Conservation (phyloP, 2,113 vertebrate genomes). For the Collichthys lucidus region DNA sequence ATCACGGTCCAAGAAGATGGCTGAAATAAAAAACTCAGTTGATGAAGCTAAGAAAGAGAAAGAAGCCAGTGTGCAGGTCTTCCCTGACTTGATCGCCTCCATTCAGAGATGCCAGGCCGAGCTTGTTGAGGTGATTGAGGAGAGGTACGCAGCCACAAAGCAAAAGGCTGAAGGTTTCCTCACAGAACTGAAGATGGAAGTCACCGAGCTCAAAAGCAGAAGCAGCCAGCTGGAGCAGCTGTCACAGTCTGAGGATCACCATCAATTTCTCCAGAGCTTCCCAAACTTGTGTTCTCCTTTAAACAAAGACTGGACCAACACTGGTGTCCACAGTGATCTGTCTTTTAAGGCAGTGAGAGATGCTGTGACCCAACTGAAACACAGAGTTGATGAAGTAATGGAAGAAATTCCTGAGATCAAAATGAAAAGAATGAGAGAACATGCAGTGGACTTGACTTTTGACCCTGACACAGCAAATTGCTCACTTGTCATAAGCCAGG, state of each 20-base stretch:
- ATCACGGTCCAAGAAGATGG: conserved; percentile 20
- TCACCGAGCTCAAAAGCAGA: conserved; percentile 32
- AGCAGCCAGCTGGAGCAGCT: conserved; percentile 40
- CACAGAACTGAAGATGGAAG: conserved; percentile 41
- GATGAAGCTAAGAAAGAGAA: conserved; percentile 21
- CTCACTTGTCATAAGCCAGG: conserved; percentile 32
- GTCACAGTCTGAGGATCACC: conserved; percentile 47
- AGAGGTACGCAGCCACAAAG: conserved; percentile 25
- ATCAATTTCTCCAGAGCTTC: conserved; percentile 44
- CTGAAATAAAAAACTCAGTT: conserved; percentile 1
- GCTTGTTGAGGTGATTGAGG: conserved; percentile 19
- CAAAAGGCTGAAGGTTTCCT: conserved; percentile 34
- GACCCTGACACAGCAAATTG: conserved; percentile 47
- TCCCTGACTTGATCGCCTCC: no score
- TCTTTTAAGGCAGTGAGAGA: neutral
- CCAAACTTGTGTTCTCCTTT: neutral
- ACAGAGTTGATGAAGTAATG: neutral
- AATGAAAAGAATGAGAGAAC: conserved; percentile 35
- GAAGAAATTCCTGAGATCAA: conserved; percentile 30
- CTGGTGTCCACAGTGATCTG: neutral
- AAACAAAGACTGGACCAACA: neutral
- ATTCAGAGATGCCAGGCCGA: no score
- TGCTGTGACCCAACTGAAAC: neutral
- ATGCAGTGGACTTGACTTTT: conserved; percentile 52
- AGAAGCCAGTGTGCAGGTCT: neutral